Conservation (phyloP, 2,888 invertebrate genomes). For the Cosmorhoe ocellata region DNA sequence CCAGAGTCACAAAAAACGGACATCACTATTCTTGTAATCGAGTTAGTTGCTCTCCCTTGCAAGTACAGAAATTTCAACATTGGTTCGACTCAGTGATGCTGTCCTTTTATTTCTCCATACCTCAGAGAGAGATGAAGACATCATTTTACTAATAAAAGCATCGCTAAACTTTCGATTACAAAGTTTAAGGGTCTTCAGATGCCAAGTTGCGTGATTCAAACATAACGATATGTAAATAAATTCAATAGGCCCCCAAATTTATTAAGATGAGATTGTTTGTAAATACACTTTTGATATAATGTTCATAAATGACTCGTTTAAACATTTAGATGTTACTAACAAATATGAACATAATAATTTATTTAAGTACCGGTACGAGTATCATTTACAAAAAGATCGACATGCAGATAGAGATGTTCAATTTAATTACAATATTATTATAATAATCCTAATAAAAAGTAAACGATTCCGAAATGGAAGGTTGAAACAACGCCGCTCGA, state of each 20-base stretch:
- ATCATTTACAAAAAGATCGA: constrained; percentile 18
- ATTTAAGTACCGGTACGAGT: constrained; percentile 9
- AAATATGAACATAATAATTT: constrained; percentile 16
- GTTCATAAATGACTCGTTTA: constrained; percentile 21
- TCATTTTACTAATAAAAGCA: constrained; percentile 31
- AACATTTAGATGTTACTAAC: constrained; percentile 7
- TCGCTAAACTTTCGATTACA: constrained; percentile 34
- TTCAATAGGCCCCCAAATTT: constrained; percentile 41
- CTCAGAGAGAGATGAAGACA: constrained; percentile 28
- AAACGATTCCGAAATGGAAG: constrained; percentile 21
- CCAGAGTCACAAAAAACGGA: too few relatives aligned
- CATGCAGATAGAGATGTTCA: constrained; percentile 20
- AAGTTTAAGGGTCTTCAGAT: constrained; percentile 36
- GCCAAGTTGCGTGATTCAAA: constrained; percentile 46
- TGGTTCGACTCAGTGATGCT: constrained; percentile 43
- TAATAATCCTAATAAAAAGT: constrained; percentile 27
- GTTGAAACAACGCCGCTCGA: constrained; percentile 42
- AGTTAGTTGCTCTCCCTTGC: constrained; percentile 50
- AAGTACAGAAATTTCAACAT: constrained; percentile 43
- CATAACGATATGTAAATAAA: constrained; percentile 51
- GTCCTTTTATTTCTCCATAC: constrained; percentile 37
- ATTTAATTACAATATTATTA: constrained; percentile 26
- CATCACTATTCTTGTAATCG: constrained; percentile 42
- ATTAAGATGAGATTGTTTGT: constrained; percentile 43
- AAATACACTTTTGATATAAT: constrained; percentile 37